Base-by-base conservation (phyloP, 2,797 vertebrate genomes). In the Liasis olivaceus region DNA sequence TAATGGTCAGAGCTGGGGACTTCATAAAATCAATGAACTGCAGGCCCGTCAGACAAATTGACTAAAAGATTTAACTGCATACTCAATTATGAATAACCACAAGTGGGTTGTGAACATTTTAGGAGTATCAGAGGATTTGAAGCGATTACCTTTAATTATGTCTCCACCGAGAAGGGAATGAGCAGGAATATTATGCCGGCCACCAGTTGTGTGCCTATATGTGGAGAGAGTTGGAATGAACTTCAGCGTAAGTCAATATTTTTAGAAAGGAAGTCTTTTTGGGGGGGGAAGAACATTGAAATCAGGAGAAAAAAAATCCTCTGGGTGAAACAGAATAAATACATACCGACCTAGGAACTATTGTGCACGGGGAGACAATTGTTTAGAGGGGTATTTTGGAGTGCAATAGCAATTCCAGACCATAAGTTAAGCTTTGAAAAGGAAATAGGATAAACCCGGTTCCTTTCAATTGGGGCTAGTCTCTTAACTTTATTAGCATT, bases 11-110 rank as follows among this genome's bases (percentile, higher is more conserved):
- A 93, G 91, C 94, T 17, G 87, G 92, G 94, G 94, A 93, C 88
- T 91, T 92, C 59, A 59, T 47, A 63, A 91, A 96, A 91, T 92
- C 86, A 93, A 94, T 63, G 87, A 96, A 88, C 91, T 93, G 92
- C 93, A 93, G 92, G 81, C 47, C 88, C 93, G 69, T 81, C 95
- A 95, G 93, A 92, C 85, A 94, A 95, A 94, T 31, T 64, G 93
- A 69, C 91, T 93, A 20, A 93, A 95, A 89, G 89, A 93, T 63
- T 92, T 94, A 94, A 91, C 88, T 56, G 47, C 0, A 0, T 66
- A 15, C 92, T 96, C 94, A 93, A 14, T 96, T 95, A 95, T 47
- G 86, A 95, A 89, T 85, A 92, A 92, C 89, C 69, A 91, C 92
- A 31, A 93, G 15, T 4, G 36, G 64, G 92, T 91, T 89, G 94